Percentiles rank a stretch among this genome's conserved stretches.
phyloP scores from a whole-genome alignment of 92 coral and sea anemone genomes.

The Ricordea florida region DNA sequence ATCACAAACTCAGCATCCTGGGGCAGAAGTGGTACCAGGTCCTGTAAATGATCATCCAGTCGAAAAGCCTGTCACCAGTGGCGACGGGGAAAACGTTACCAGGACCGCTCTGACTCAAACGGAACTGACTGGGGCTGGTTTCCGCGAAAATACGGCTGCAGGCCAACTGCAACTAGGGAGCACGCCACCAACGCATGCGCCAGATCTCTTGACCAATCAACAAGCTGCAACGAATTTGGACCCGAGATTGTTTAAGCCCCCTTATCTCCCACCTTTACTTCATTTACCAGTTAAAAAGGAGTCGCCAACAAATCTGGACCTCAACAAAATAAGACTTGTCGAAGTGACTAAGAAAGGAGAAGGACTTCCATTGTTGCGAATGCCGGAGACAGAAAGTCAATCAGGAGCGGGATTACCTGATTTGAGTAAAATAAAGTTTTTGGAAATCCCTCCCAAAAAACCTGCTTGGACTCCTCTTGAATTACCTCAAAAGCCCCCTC shows the following conservation, averaged over 20 bases:
- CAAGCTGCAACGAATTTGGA: not conserved
- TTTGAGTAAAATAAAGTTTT: conserved; percentile 66
- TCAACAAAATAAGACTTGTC: conserved; percentile 56
- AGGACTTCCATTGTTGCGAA: conserved; percentile 45
- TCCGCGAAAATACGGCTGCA: no score
- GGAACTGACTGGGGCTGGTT: no score
- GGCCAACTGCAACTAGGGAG: conserved; percentile 5
- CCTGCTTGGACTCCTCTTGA: not conserved
- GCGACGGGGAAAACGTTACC: not conserved
- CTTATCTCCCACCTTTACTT: conserved; percentile 68
- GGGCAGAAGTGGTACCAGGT: no score
- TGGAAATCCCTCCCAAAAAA: conserved; percentile 24
- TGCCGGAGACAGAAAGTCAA: conserved; percentile 23
- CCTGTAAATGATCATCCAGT: not conserved
- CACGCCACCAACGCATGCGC: not conserved
- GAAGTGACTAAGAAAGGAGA: conserved; percentile 38
- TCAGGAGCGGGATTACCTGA: conserved; percentile 36
- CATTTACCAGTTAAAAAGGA: conserved; percentile 33
- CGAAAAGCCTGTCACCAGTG: not conserved
- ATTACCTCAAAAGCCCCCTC: no score
- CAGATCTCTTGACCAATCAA: not conserved
- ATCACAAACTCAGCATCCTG: conserved; percentile 2
- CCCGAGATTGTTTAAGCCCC: no score
- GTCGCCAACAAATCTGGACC: conserved; percentile 46
- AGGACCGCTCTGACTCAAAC: conserved; percentile 10